Percentiles rank a stretch among this genome's conserved stretches.
phyloP scores from a whole-genome alignment of 2,797 vertebrate genomes.

The Heteromormyrus szaboi region DNA sequence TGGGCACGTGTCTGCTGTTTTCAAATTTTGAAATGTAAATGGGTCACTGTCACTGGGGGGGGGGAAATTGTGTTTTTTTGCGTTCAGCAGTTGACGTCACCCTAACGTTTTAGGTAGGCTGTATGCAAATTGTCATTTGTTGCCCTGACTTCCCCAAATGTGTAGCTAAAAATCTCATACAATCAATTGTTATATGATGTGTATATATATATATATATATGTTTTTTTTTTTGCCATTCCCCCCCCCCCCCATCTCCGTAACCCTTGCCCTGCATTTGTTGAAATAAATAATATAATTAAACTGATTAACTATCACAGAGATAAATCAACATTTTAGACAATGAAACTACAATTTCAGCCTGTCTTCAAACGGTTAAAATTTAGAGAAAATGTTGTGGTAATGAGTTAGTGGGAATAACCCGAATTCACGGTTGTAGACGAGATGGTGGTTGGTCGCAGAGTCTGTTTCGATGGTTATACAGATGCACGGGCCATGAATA shows the following conservation, averaged over 20 bases:
- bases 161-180: background rate
- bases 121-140: background rate
- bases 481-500: background rate
- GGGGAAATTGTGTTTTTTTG: background rate
- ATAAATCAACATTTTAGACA: background rate
- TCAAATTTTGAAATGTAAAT: background rate
- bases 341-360: background rate
- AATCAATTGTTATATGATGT: background rate
- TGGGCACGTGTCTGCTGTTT: background rate
- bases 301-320: background rate
- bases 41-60: background rate
- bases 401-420: background rate
- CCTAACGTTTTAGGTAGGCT: background rate
- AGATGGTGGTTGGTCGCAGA: background rate
- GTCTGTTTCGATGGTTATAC: background rate
- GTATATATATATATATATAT: too few species aligned
- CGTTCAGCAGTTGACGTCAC: background rate
- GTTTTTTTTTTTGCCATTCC: background rate
- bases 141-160: background rate
- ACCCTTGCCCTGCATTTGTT: background rate
- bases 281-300: background rate
- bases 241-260: background rate
- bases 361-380: background rate
- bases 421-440: background rate
- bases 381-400: background rate